Percentiles rank a stretch among this genome's conserved stretches.
Evolutionary conservation across 2,113 vertebrate genomes (phyloP).

Genomic region (Amblyornis subalaris): DNA sequence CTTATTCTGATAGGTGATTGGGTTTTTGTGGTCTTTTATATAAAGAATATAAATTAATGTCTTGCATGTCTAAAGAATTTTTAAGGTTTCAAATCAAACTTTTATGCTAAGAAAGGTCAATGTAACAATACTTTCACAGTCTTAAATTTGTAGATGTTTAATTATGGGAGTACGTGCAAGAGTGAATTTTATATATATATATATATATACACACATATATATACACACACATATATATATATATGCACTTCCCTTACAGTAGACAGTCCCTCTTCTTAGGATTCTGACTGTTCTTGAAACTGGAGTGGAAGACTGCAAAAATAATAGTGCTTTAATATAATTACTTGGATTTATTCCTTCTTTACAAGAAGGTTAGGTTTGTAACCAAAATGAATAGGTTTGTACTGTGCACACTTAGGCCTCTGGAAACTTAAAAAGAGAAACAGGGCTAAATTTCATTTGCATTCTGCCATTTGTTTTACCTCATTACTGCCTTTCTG

Average conservation of each 20-base stretch:
- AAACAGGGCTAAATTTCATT: background rate
- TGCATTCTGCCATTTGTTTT: background rate
- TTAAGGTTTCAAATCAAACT: background rate
- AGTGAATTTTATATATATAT: background rate
- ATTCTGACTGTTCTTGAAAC: background rate
- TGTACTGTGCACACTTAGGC: background rate
- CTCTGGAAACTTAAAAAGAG: background rate
- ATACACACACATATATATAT: rapidly evolving
- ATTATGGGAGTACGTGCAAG: background rate
- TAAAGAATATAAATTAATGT: background rate
- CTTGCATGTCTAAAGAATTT: background rate
- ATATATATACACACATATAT: rapidly evolving
- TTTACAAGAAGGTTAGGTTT: background rate
- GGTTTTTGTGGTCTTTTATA: background rate
- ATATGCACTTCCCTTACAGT: background rate
- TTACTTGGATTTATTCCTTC: background rate
- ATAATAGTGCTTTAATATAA: background rate
- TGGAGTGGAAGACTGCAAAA: background rate
- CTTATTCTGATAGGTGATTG: background rate
- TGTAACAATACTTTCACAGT: background rate
- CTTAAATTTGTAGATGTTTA: background rate
- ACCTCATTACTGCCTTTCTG: background rate
- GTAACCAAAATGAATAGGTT: background rate
- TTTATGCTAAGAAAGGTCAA: background rate
- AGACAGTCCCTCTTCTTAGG: background rate